These are phyloP conservation scores for Opisthograptis luteolata DNA, from an alignment of 2,888 invertebrate species.

Conservation along the genomic window DNA sequence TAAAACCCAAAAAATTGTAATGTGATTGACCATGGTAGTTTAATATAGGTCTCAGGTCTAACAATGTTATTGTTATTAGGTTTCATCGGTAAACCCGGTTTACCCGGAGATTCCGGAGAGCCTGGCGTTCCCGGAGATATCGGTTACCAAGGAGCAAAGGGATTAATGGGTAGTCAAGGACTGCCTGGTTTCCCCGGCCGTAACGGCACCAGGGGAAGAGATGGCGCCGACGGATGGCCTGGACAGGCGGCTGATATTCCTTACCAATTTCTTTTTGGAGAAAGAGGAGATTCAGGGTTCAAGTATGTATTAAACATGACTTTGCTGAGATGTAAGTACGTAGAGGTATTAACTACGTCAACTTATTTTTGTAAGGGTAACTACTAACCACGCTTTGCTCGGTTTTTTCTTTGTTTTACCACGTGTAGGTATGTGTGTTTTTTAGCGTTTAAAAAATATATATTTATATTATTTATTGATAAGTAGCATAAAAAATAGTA, in stretches of 20 bases:
- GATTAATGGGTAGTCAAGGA: conserved; percentile 74
- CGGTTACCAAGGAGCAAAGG: conserved; percentile 66
- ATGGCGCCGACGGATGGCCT: conserved; percentile 80
- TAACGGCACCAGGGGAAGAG: conserved; percentile 76
- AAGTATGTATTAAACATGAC: conserved; percentile 53
- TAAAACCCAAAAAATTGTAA: too few relatives aligned
- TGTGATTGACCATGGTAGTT: too few relatives aligned
- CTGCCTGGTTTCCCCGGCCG: conserved; percentile 74
- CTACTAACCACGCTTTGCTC: too few relatives aligned
- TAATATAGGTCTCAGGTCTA: too few relatives aligned
- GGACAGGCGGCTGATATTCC: conserved; percentile 73
- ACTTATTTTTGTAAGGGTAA: too few relatives aligned
- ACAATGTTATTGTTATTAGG: conserved; percentile 47
- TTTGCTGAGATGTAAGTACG: too few relatives aligned
- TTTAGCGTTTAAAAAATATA: too few relatives aligned
- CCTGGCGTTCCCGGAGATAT: conserved; percentile 53
- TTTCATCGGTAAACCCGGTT: conserved; percentile 72
- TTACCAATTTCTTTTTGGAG: conserved; percentile 66
- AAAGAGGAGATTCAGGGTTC: conserved; percentile 75
- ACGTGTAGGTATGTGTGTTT: too few relatives aligned
- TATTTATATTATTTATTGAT: too few relatives aligned
- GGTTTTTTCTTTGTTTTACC: too few relatives aligned
- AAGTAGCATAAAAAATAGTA: too few relatives aligned
- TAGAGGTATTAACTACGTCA: too few relatives aligned
- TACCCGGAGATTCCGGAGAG: conserved; percentile 68